phyloP scores from a whole-genome alignment of 2,888 invertebrate species.

The Eupeodes luniger region DNA sequence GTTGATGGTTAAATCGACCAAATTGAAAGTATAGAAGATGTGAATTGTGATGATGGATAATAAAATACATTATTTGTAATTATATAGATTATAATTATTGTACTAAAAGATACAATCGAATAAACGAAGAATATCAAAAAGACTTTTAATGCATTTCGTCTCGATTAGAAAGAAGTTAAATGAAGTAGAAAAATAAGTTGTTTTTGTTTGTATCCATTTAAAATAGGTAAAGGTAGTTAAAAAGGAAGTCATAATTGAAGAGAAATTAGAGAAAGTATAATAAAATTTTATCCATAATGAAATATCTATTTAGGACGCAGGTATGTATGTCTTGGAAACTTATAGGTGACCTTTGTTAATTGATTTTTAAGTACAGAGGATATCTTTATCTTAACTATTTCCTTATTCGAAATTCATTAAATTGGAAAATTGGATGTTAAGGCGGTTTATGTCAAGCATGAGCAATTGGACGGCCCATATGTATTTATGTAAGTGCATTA shows the following conservation, averaged over 20 bases:
- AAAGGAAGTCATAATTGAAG: slow-evolving; percentile 49
- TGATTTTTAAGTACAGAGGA: not conserved
- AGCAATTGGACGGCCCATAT: no score
- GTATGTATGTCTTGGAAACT: no score
- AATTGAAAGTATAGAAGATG: not conserved
- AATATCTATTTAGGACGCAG: no score
- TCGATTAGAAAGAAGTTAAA: slow-evolving; percentile 39
- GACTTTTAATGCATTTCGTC: slow-evolving; percentile 18
- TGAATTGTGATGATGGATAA: not conserved
- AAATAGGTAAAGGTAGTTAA: not conserved
- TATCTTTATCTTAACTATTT: no score
- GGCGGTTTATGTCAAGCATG: no score
- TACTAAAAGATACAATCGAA: not conserved
- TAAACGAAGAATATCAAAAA: not conserved
- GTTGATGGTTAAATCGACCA: not conserved
- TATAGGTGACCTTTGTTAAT: slow-evolving; percentile 19
- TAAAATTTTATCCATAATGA: not conserved
- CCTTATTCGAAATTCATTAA: no score
- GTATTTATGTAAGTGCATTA: no score
- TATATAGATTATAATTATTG: slow-evolving; percentile 7
- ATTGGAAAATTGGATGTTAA: no score
- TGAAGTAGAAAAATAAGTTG: slow-evolving; percentile 51
- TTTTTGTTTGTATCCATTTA: not conserved
- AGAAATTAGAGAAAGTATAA: slow-evolving; percentile 52
- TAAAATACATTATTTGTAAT: slow-evolving; percentile 14